Base-by-base conservation (phyloP, 2,113 vertebrate genomes). In the Lagopus muta region DNA sequence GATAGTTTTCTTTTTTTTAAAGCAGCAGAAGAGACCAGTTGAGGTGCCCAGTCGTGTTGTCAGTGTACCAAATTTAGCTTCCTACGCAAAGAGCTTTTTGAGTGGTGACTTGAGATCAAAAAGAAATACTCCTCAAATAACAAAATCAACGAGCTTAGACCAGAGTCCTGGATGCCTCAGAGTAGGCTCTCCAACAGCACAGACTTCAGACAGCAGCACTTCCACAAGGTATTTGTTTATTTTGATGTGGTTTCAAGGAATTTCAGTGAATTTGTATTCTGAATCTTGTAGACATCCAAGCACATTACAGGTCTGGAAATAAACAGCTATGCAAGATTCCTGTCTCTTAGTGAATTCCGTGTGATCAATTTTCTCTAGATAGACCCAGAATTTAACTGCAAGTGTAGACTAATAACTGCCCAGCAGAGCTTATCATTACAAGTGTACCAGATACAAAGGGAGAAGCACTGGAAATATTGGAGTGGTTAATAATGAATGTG, bases 31-130 rank as follows among this genome's bases (percentile, higher is more conserved):
- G 97, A 98, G 94, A 60, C 81, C 90, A 5, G 97, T 96, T 78
- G 98, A 99, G 45, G 97, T 96, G 19, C 98, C 98, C 85, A 98
- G 98, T 86, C 98, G 98, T 19, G 98, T 98, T 96, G 98, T 98
- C 97, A 99, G 98, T 38, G 98, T 98, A 92, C 98, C 98, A 3
- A 98, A 98, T 93, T 97, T 98, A 40, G 97, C 98, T 82, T 97
- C 98, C 75, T 98, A 98, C 0, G 98, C 98, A 34, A 98, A 98
- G 97, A 98, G 96, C 95, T 97, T 98, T 84, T 94, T 98, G 94
- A 97, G 96, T 13, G 97, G 98, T 13, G 98, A 98, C 50, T 90
- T 95, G 93, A 97, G 92, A 95, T 95, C 98, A 22, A 97, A 97
- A 93, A 96, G 97, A 95, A 96, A 69, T 66, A 82, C 97, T 92